Conservation (phyloP, 30 jellyfish, hydroid and myxozoan species). For the Hydra vulgaris region DNA sequence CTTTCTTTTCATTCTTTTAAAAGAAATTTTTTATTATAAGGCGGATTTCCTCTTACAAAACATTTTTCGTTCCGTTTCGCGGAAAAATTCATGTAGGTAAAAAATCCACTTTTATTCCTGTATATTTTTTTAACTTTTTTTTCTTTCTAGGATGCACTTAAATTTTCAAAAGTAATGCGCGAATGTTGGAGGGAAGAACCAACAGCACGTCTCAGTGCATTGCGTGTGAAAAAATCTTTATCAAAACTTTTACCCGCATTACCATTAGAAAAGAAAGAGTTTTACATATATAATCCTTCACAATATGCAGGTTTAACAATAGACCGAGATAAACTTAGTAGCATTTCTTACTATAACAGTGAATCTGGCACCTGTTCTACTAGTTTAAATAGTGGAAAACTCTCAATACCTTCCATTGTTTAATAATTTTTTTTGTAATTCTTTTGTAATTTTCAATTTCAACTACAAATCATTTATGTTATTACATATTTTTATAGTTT, state of each 20-base stretch:
- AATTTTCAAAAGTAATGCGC: slow-evolving; percentile 52
- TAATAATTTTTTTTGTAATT: too few species aligned
- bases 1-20: not conserved
- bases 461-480: too few species aligned
- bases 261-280: not conserved
- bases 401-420: not conserved
- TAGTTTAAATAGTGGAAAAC: not conserved
- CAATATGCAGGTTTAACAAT: not conserved
- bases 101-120: not conserved
- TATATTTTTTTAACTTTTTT: not conserved
- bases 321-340: not conserved
- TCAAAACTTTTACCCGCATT: not conserved
- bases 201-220: slow-evolving; percentile 67
- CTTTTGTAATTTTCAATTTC: too few species aligned
- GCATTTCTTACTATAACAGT: not conserved
- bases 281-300: not conserved
- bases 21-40: not conserved
- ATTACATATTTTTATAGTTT: too few species aligned
- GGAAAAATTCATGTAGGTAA: not conserved
- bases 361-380: not conserved
- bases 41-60: not conserved
- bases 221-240: slow-evolving; percentile 78
- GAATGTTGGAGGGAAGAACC: slow-evolving; percentile 96
- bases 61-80: not conserved
- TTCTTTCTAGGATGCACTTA: slow-evolving; percentile 32